A percentile compares a stretch with the other conserved stretches of the same genome.
phyloP scores from a whole-genome alignment of 1,140 invertebrate genomes.

The Drosophila burlai region DNA sequence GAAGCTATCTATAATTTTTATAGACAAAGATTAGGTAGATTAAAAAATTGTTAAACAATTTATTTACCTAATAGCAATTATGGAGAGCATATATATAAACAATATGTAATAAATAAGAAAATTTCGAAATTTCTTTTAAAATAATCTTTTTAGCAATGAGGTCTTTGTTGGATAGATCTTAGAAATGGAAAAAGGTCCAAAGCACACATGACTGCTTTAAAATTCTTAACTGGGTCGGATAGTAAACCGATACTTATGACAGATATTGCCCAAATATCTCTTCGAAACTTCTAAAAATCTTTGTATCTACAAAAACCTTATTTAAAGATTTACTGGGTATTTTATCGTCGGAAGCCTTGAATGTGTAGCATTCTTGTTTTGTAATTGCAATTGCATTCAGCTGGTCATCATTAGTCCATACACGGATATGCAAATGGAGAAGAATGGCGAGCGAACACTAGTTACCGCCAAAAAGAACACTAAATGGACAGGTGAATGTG shows the following conservation, averaged over 20 bases:
- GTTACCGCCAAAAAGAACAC: constrained; percentile 27
- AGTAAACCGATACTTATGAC: not conserved
- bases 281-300: not conserved
- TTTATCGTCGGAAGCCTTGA: not conserved
- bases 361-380: not conserved
- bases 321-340: not conserved
- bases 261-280: not conserved
- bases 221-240: not conserved
- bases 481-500: constrained; percentile 32
- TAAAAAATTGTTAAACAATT: not conserved
- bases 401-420: constrained; percentile 26
- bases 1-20: not conserved
- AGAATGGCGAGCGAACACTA: constrained; percentile 1
- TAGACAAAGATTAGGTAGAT: not conserved
- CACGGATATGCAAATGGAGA: constrained; percentile 19
- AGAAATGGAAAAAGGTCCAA: not conserved
- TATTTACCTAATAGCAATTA: not conserved
- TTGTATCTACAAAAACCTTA: not conserved
- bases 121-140: too few relatives aligned
- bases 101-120: not conserved
- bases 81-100: not conserved
- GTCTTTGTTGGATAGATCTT: not conserved
- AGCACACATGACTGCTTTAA: not conserved
- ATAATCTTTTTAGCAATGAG: too few relatives aligned
- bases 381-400: constrained; percentile 4